Evolutionary conservation across 2,888 invertebrate genomes (phyloP).

Genomic region (Micoletzkya japonica): DNA sequence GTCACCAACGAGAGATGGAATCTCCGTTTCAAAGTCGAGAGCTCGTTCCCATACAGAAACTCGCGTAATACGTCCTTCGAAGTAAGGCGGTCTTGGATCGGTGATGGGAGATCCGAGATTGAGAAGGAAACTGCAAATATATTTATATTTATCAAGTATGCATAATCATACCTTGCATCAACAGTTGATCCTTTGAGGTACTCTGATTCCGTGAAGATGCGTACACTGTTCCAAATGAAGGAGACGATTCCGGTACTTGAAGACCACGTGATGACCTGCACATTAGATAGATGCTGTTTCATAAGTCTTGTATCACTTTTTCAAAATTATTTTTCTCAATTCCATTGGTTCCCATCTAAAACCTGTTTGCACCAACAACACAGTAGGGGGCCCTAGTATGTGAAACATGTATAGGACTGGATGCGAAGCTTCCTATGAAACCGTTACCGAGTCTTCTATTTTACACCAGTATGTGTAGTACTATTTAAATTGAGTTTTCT

Average conservation of each 20-base stretch:
- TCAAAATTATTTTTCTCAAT: too few species aligned
- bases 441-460: too few species aligned
- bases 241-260: slow-evolving; percentile 83
- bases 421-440: too few species aligned
- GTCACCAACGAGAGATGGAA: slow-evolving; percentile 56
- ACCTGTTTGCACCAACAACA: too few species aligned
- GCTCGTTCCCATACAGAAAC: slow-evolving; percentile 91
- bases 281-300: too few species aligned
- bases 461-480: too few species aligned
- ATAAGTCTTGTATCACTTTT: too few species aligned
- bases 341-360: too few species aligned
- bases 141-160: not conserved
- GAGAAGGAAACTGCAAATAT: slow-evolving; percentile 27
- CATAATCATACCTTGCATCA: slow-evolving; percentile 77
- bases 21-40: slow-evolving; percentile 76
- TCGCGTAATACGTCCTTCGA: slow-evolving; percentile 81
- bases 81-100: slow-evolving; percentile 25
- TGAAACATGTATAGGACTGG: too few species aligned
- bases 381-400: too few species aligned
- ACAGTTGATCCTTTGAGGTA: slow-evolving; percentile 81
- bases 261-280: slow-evolving; percentile 91
- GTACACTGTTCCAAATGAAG: slow-evolving; percentile 90
- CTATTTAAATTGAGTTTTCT: too few species aligned
- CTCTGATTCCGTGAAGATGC: slow-evolving; percentile 87
- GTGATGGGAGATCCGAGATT: slow-evolving; percentile 58